Evolutionary conservation across 2,113 vertebrate genomes (phyloP).

Genomic region (Anguilla japonica): DNA sequence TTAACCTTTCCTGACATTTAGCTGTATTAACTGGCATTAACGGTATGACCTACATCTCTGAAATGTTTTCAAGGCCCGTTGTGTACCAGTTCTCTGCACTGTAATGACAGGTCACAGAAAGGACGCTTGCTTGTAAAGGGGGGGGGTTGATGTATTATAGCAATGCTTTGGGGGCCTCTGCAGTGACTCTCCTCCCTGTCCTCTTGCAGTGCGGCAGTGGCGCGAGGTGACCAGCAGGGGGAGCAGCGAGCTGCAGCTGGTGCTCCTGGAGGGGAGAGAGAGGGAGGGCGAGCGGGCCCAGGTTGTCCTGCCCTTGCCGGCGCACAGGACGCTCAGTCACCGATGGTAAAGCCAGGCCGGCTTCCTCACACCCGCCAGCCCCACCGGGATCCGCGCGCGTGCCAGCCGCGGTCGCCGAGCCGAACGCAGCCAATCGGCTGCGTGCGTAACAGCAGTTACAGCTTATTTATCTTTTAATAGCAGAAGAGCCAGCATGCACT

Average conservation of each 20-base stretch:
- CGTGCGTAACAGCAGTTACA: neutral
- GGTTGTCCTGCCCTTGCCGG: conserved; percentile 67
- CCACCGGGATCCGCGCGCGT: neutral
- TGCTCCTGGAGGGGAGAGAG: conserved; percentile 80
- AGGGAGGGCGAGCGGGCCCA: conserved; percentile 51
- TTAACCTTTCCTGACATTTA: neutral
- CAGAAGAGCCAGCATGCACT: neutral
- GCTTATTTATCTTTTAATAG: neutral
- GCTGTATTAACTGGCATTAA: neutral
- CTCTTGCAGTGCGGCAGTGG: conserved; percentile 78
- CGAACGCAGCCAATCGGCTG: neutral
- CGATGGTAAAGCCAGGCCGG: conserved; percentile 61
- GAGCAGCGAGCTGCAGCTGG: conserved; percentile 75
- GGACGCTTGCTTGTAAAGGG: too few relatives aligned
- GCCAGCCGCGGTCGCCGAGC: neutral
- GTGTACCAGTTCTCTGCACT: neutral
- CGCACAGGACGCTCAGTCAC: conserved; percentile 62
- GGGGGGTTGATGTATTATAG: neutral
- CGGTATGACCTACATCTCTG: neutral
- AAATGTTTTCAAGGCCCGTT: neutral
- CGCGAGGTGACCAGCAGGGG: conserved; percentile 76
- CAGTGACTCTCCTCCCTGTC: too few relatives aligned
- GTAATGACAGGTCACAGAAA: neutral
- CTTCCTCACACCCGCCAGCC: neutral
- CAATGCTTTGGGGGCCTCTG: neutral